Evolutionary conservation across 2,113 vertebrate genomes (phyloP), one percentile per base, ranked within the genome.

Genomic region (Ploceus nigricollis): DNA sequence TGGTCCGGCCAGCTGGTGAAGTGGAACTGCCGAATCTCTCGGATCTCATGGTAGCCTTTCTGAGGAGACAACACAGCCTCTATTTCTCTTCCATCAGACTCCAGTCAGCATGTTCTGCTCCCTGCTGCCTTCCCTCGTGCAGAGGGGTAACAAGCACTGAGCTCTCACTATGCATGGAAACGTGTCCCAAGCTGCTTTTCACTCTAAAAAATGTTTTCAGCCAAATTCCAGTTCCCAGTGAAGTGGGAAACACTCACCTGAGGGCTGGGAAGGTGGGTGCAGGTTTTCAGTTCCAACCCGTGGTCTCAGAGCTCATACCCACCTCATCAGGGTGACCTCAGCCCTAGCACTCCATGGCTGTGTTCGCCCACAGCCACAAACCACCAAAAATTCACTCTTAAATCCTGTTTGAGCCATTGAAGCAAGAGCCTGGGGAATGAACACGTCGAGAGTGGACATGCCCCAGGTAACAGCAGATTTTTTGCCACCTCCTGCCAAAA

Each of bases 1-100:
- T 99, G 99, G 97, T 99, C 99, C 0, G 99, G 99, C 99, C 99
- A 99, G 98, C 99, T 99, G 97, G 99, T 99, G 97, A 99, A 99
- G 81, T 99, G 99, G 95, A 99, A 99, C 97, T 99, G 99, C 33
- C 99, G 99, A 69, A 99, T 98, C 95, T 99, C 99, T 17, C 99
- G 98, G 97, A 99, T 99, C 97, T 99, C 99, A 9, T 99, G 99
- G 96, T 99, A 99, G 96, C 99, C 99, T 98, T 99, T 99, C 99
- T 99, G 98, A 97, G 92, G 96, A 96, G 96, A 97, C 94, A 97
- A 97, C 2, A 64, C 70, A 94, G 86, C 57, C 84, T 90, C 80
- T 93, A 23, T 97, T 97, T 96, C 73, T 15, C 64, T 86, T 10
- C 72, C 91, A 51, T 31, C 24, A 22, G 35, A 10, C 60, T 33